These are phyloP conservation scores for Troglohyphantes excavatus DNA, from an alignment of 2,888 invertebrate genomes.

Conservation along the genomic window DNA sequence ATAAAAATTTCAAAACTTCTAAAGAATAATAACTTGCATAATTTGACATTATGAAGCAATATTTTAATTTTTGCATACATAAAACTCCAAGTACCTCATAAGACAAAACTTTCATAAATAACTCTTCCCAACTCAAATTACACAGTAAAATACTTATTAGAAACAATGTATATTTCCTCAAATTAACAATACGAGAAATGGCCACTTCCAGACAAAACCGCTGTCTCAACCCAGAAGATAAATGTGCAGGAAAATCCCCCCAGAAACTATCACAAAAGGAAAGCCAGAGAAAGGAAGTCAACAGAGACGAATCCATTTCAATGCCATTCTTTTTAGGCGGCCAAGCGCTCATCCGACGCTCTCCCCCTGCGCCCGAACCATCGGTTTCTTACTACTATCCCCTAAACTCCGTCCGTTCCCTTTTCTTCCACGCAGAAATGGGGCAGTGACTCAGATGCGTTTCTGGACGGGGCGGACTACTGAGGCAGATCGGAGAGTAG, in stretches of 20 bases:
- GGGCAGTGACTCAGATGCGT: neutral
- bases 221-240: neutral
- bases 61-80: too few relatives aligned
- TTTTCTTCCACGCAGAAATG: neutral
- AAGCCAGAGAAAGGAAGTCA: neutral
- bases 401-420: neutral
- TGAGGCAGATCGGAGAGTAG: neutral
- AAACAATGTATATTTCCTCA: neutral
- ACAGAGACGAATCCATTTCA: constrained; percentile 14
- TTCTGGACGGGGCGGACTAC: neutral
- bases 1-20: too few relatives aligned
- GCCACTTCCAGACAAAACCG: neutral
- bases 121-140: too few relatives aligned
- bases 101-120: too few relatives aligned
- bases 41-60: too few relatives aligned
- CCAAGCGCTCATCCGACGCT: constrained; percentile 4
- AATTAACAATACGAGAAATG: neutral
- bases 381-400: neutral
- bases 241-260: constrained; percentile 2
- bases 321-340: constrained; percentile 15
- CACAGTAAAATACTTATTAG: too few relatives aligned
- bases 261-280: neutral
- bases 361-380: neutral
- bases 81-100: too few relatives aligned
- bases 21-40: too few relatives aligned